Evolutionary conservation across 2,113 vertebrate genomes (phyloP).

Genomic region (Empidonax alnorum): DNA sequence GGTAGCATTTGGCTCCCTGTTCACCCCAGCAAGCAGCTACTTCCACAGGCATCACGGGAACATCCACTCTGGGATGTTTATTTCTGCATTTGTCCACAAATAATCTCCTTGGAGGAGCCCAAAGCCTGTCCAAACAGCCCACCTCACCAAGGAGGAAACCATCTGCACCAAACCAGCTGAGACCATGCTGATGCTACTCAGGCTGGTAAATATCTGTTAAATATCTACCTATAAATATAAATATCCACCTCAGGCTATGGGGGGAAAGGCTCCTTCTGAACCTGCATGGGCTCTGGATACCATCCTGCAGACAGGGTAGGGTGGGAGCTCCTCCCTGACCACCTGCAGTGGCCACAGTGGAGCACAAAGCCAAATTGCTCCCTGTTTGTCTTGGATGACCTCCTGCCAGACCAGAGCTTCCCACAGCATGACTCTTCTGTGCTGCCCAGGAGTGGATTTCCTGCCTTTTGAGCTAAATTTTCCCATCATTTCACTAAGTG

Average conservation of each 20-base stretch:
- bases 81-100: neutral
- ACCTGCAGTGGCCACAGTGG: neutral
- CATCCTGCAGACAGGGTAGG: neutral
- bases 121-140: neutral
- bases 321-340: neutral
- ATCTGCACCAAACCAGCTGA: neutral
- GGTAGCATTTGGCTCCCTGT: neutral
- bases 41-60: neutral
- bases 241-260: neutral
- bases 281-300: neutral
- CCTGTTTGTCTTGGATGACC: constrained; percentile 53
- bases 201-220: neutral
- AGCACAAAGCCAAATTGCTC: neutral
- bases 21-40: neutral
- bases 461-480: constrained; percentile 44
- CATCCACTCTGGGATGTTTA: neutral
- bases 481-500: neutral
- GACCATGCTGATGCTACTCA: neutral
- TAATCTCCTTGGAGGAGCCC: neutral
- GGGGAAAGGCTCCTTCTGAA: neutral
- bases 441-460: neutral
- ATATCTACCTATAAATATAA: neutral
- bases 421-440: neutral
- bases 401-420: neutral
- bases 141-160: neutral